Evolutionary conservation across 2,888 invertebrate genomes (phyloP), one percentile per base, ranked within the genome.

Genomic region (Ophion slaviceki): DNA sequence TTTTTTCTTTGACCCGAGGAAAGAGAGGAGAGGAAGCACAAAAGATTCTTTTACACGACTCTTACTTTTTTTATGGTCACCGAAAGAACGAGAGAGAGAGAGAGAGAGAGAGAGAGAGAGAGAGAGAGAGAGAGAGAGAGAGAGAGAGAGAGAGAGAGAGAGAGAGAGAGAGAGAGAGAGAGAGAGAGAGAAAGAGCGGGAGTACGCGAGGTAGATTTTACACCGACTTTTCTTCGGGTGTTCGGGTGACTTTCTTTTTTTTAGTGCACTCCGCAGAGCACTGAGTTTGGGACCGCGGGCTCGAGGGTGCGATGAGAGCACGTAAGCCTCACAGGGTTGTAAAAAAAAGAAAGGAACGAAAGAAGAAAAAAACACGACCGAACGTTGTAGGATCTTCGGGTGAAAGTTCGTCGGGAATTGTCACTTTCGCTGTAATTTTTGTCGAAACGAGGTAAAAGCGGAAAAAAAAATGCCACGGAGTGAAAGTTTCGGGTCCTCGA

Each of bases 221-320:
- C 75, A 75, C 64, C 53, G 76, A 78, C 62, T 79, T 82, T 72
- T 76, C 71, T 32, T 32, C 74, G 66, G 45, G 62, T 79, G 47
- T 68, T 67, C 82, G 72, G 82, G 80, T 59, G 84, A 86, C 83
- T 83, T 86, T 87, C 80, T 88, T 88, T 90, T 88, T 80, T 85
- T 81, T 84, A 81, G 80, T 84, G 83, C 79, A 79, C 78, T 53
- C 66, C 36, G 68, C 47, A 40, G 64, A 83, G 84, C 85, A 81
- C 84, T 83, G 82, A 82, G 86, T 67, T 62, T 66, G 74, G 64
- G 70, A 72, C 70, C 80, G 68, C 82, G 80, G 80, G 78, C 64
- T 67, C 72, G 75, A 24, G 76, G 77, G 78, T 32, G n/a, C 47
- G 72, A 59, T 36, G 59, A 59, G 71, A 57, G 66, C 81, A 70